Evolutionary conservation across 1,140 invertebrate genomes (phyloP).

Genomic region (Drosophila truncata): DNA sequence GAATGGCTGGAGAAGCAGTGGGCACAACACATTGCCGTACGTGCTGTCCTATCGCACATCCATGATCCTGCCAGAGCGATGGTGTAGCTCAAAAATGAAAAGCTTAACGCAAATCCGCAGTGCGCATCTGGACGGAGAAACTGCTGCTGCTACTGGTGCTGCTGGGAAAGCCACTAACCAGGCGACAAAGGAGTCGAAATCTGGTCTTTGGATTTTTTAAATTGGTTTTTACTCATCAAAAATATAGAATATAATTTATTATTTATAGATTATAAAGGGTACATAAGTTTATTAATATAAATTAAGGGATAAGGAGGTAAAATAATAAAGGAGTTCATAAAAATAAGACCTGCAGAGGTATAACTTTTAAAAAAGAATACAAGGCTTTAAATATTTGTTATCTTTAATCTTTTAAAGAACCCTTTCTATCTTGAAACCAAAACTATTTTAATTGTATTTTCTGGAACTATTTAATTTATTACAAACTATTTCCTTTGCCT

Average conservation of each 20-base stretch:
- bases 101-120: conserved; percentile 78
- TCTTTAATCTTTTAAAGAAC: not conserved
- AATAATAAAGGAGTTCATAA: not conserved
- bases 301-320: not conserved
- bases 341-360: too few relatives aligned
- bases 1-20: not conserved
- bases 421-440: not conserved
- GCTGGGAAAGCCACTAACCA: conserved; percentile 15
- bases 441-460: not conserved
- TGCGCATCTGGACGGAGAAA: conserved; percentile 60
- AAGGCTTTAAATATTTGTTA: too few relatives aligned
- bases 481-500: not conserved
- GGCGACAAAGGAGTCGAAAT: conserved; percentile 39
- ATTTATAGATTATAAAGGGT: not conserved
- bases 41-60: conserved; percentile 46
- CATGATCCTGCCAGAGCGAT: conserved; percentile 50
- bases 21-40: conserved; percentile 44
- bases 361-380: too few relatives aligned
- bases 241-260: not conserved
- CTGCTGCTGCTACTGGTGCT: conserved; percentile 27
- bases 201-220: too few relatives aligned
- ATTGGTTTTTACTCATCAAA: not conserved
- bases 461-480: not conserved
- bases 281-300: too few relatives aligned
- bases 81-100: conserved; percentile 78